phyloP scores from a whole-genome alignment of 1,140 invertebrate genomes.

The Drosophila orosa region DNA sequence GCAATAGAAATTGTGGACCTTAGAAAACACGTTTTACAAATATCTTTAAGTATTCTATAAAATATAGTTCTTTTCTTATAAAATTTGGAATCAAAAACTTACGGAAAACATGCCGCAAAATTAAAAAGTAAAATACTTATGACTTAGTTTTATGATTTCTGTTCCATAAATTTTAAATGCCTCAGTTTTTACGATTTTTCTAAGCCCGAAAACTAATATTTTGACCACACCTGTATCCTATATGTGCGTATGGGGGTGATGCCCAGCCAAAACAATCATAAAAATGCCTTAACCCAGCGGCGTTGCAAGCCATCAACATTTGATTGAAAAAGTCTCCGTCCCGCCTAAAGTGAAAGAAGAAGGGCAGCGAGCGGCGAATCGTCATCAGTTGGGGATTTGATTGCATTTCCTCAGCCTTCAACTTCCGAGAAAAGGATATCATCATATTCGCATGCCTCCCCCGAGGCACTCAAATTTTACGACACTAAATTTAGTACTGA shows the following conservation, averaged over 20 bases:
- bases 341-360: slow-evolving; percentile 5
- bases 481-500: slow-evolving; percentile 59
- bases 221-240: neutral
- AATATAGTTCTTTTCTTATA: neutral
- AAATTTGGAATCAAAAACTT: neutral
- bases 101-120: neutral
- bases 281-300: slow-evolving; percentile 63
- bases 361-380: slow-evolving; percentile 15
- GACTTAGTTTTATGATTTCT: neutral
- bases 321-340: slow-evolving; percentile 72
- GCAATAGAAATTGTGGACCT: too few relatives aligned
- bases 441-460: slow-evolving; percentile 19
- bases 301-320: slow-evolving; percentile 61
- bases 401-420: slow-evolving; percentile 60
- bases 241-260: slow-evolving; percentile 11
- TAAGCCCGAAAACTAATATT: neutral
- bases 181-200: neutral
- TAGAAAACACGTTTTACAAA: too few relatives aligned
- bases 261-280: slow-evolving; percentile 61
- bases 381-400: slow-evolving; percentile 73
- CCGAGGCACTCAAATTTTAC: slow-evolving; percentile 63
- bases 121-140: neutral
- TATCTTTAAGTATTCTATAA: neutral
- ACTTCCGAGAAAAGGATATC: slow-evolving; percentile 25
- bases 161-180: neutral